Evolutionary conservation across 2,113 vertebrate genomes (phyloP).

Genomic region (Tetrax tetrax): DNA sequence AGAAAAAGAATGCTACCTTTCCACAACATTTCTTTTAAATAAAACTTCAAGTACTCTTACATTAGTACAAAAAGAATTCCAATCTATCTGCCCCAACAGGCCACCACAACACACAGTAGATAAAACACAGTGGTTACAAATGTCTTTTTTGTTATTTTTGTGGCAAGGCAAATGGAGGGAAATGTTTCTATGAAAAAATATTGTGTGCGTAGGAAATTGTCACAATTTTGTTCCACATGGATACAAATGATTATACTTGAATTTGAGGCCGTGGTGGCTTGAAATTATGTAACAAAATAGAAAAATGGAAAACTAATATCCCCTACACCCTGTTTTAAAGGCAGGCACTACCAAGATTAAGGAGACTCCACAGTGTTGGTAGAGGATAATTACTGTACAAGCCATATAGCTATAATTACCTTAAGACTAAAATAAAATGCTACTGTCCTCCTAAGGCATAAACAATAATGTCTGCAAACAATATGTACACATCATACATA

Average conservation of each 20-base stretch:
- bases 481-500: slow-evolving; percentile 99
- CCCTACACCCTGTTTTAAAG: slow-evolving; percentile 99
- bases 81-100: slow-evolving; percentile 94
- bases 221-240: slow-evolving; percentile 84
- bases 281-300: slow-evolving; percentile 92
- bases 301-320: slow-evolving; percentile 93
- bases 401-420: slow-evolving; percentile 92
- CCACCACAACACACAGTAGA: slow-evolving; percentile 95
- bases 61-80: slow-evolving; percentile 94
- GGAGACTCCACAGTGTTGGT: slow-evolving; percentile 99
- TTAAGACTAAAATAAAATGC: slow-evolving; percentile 98
- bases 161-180: slow-evolving; percentile 91
- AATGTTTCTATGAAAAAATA: slow-evolving; percentile 91
- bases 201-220: slow-evolving; percentile 84
- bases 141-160: slow-evolving; percentile 88
- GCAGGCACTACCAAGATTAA: slow-evolving; percentile 99
- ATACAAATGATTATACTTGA: slow-evolving; percentile 89
- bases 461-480: slow-evolving; percentile 99
- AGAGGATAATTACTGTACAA: slow-evolving; percentile 99
- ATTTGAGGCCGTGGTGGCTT: slow-evolving; percentile 92
- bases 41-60: slow-evolving; percentile 99
- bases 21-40: slow-evolving; percentile 99
- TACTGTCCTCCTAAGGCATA: slow-evolving; percentile 99
- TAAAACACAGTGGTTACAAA: slow-evolving; percentile 99
- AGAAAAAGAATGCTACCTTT: slow-evolving; percentile 97